phyloP scores from a whole-genome alignment of 2,888 invertebrate species.

The Muscina levida region DNA sequence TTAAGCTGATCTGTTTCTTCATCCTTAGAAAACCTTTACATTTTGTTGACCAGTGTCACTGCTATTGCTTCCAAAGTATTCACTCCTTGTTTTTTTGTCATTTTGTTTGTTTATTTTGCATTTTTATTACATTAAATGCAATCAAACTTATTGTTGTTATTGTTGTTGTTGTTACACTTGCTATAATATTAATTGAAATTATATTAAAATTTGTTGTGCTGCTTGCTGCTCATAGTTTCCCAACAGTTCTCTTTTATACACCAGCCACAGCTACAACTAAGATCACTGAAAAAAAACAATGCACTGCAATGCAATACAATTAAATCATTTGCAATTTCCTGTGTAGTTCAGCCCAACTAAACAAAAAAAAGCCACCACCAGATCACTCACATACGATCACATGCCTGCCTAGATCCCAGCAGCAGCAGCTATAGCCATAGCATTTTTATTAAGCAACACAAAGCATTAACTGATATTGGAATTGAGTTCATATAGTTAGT shows the following conservation, averaged over 20 bases:
- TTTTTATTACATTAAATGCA: background rate
- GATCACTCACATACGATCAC: no score
- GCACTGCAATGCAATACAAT: constrained; percentile 56
- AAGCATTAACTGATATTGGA: background rate
- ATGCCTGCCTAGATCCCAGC: no score
- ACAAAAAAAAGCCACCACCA: constrained; percentile 4
- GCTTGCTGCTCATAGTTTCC: background rate
- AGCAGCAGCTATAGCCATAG: no score
- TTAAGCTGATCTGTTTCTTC: no score
- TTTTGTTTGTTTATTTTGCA: constrained; percentile 11
- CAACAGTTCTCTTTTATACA: background rate
- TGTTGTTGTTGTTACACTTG: constrained; percentile 26
- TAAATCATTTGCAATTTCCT: constrained; percentile 68
- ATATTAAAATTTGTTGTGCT: constrained; percentile 48
- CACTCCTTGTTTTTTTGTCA: no score
- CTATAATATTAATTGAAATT: constrained; percentile 58
- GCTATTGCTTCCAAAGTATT: background rate
- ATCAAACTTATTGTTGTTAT: constrained; percentile 15
- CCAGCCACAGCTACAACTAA: background rate
- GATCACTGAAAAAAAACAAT: background rate
- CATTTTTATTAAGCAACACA: constrained; percentile 40
- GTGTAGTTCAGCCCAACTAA: constrained; percentile 52
- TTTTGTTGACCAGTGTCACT: no score
- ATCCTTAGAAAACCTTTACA: no score
- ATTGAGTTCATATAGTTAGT: constrained; percentile 3